Evolutionary conservation across 2,797 vertebrate species (phyloP), one percentile per base, ranked within the genome.

Genomic region (Danionella dracula): DNA sequence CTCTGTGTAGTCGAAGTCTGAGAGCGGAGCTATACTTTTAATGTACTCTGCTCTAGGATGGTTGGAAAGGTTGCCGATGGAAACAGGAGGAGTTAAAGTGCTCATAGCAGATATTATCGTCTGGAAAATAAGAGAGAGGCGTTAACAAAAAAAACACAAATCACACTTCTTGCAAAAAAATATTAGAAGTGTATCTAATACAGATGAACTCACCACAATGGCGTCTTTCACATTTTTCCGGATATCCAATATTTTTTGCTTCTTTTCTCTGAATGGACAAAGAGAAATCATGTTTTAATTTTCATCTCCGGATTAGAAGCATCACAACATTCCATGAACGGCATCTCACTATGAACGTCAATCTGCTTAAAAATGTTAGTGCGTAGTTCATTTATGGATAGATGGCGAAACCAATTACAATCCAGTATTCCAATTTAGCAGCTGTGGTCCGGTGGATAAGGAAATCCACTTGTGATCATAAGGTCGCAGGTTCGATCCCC

Each of bases 221-320:
- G 96, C 96, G 61, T 99, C 96, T 88, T 98, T 98, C 78, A 98
- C 94, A 69, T 99, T 99, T 89, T 97, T 98, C 84, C 95, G 89
- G 83, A 99, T 99, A 87, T 99, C 96, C 83, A 93, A 90, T 74
- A 90, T 89, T 89, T 98, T 98, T 88, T 96, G 87, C 83, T 96
- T 92, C 87, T 98, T 98, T 89, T 99, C 96, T 86, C 96, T 99
- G 85, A 68, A 68, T 85, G 74, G 76, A 84, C 31, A 41, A 19
- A 75, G 23, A 27, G 2, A 19, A 32, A 50, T 35, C n/a, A 5
- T 41, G 41, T 45, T 49, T 49, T 23, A 8, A 48, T 21, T 19
- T 23, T 1, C 34, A 38, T 32, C 4, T 8, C 16, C 8, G 11
- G 11, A 23, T 21, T 20, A 23, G 3, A 0, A 60, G 31, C 11